Evolutionary conservation across 2,888 invertebrate species (phyloP).

Genomic region (Iphiclides podalirius): DNA sequence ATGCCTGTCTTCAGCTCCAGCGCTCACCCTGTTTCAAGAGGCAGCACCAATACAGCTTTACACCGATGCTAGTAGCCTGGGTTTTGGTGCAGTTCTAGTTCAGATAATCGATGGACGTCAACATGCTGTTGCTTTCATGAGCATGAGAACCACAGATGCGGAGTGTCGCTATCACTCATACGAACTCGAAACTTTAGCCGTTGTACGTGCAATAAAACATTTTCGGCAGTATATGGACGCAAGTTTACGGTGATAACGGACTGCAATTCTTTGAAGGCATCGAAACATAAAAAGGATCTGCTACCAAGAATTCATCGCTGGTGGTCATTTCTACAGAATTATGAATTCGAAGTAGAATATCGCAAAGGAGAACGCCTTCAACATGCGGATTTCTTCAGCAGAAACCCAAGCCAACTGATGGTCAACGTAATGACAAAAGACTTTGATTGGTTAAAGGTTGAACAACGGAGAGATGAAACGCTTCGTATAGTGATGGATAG

Average conservation of each 20-base stretch:
- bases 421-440: slow-evolving; percentile 29
- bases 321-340: slow-evolving; percentile 40
- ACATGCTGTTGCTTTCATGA: slow-evolving; percentile 27
- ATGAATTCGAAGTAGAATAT: slow-evolving; percentile 30
- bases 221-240: slow-evolving; percentile 36
- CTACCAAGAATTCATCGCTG: slow-evolving; percentile 36
- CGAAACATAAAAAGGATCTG: slow-evolving; percentile 36
- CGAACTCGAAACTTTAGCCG: slow-evolving; percentile 32
- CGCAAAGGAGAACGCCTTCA: slow-evolving; percentile 28
- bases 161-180: slow-evolving; percentile 33
- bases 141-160: slow-evolving; percentile 26
- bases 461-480: slow-evolving; percentile 26
- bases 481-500: slow-evolving; percentile 21
- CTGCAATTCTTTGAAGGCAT: slow-evolving; percentile 39
- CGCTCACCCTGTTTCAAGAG: slow-evolving; percentile 27
- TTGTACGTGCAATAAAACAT: slow-evolving; percentile 35
- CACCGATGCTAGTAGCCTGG: slow-evolving; percentile 34
- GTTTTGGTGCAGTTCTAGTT: slow-evolving; percentile 28
- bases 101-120: slow-evolving; percentile 24
- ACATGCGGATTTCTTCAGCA: slow-evolving; percentile 35
- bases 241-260: slow-evolving; percentile 32
- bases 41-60: slow-evolving; percentile 24
- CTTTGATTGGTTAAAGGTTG: slow-evolving; percentile 31
- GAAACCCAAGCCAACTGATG: slow-evolving; percentile 25
- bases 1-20: slow-evolving; percentile 25